Evolutionary conservation across 2,888 invertebrate species (phyloP).

Genomic region (Lepidochrysops patricia): DNA sequence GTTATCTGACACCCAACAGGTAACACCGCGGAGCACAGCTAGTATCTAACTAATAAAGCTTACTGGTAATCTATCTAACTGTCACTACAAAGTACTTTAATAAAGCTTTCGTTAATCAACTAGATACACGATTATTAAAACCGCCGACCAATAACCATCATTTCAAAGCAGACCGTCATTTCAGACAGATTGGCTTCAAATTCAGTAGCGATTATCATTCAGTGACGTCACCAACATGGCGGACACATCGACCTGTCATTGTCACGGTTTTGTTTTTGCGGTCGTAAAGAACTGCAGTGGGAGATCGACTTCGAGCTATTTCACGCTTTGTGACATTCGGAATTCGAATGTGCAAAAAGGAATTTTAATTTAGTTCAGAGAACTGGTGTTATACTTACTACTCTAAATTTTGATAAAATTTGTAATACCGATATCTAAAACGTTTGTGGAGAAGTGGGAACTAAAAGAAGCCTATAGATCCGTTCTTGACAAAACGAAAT

Average conservation of each 20-base stretch:
- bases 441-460: too few relatives aligned
- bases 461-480: too few relatives aligned
- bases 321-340: neutral
- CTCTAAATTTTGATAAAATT: too few relatives aligned
- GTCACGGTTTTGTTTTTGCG: neutral
- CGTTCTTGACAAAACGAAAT: too few relatives aligned
- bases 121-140: neutral
- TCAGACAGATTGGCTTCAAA: neutral
- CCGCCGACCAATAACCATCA: neutral
- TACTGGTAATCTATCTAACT: too few relatives aligned
- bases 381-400: too few relatives aligned
- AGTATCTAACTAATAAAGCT: too few relatives aligned
- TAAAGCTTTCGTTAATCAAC: neutral
- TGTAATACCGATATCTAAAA: too few relatives aligned
- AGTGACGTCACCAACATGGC: neutral
- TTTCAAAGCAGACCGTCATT: neutral
- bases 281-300: neutral
- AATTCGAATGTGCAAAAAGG: neutral
- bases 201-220: neutral
- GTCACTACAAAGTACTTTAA: neutral
- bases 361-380: too few relatives aligned
- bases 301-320: too few relatives aligned
- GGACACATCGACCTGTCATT: neutral
- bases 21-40: too few relatives aligned
- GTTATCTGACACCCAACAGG: too few relatives aligned